phyloP scores from a whole-genome alignment of 2,113 vertebrate species.

The Silurus glanis region DNA sequence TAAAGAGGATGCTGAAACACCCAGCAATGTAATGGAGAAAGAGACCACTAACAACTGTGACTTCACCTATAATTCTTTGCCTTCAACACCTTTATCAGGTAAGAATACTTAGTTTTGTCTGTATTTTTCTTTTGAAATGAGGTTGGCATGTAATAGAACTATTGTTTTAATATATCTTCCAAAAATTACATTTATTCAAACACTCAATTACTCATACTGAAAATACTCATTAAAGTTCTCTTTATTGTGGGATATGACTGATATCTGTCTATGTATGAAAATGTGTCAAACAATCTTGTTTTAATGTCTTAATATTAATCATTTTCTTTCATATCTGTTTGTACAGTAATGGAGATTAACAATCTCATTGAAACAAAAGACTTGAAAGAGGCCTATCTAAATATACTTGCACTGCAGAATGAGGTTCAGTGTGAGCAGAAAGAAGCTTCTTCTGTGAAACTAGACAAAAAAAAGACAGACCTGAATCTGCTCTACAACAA shows the following conservation, averaged over 20 bases:
- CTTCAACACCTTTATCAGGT: slow-evolving; percentile 66
- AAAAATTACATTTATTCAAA: too few relatives aligned
- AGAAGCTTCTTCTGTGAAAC: slow-evolving; percentile 48
- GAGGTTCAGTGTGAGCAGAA: slow-evolving; percentile 62
- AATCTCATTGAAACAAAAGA: slow-evolving; percentile 63
- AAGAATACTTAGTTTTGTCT: background rate
- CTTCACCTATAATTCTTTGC: slow-evolving; percentile 58
- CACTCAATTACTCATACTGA: background rate
- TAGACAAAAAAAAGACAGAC: slow-evolving; percentile 69
- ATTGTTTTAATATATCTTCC: too few relatives aligned
- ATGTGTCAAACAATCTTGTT: background rate
- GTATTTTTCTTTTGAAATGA: background rate
- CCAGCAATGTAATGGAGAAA: background rate
- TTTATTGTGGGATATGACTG: too few relatives aligned
- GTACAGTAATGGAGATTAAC: slow-evolving; percentile 38
- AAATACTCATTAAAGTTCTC: background rate
- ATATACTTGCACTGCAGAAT: slow-evolving; percentile 65
- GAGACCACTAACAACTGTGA: slow-evolving; percentile 42
- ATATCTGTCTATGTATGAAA: background rate
- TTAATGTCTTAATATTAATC: background rate
- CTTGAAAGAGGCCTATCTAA: slow-evolving; percentile 69
- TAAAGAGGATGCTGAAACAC: too few relatives aligned
- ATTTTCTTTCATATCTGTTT: background rate
- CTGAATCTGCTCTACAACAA: slow-evolving; percentile 63
- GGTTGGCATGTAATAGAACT: too few relatives aligned